Base-by-base conservation (phyloP, 2,888 invertebrate genomes). In the Lagria hirta region DNA sequence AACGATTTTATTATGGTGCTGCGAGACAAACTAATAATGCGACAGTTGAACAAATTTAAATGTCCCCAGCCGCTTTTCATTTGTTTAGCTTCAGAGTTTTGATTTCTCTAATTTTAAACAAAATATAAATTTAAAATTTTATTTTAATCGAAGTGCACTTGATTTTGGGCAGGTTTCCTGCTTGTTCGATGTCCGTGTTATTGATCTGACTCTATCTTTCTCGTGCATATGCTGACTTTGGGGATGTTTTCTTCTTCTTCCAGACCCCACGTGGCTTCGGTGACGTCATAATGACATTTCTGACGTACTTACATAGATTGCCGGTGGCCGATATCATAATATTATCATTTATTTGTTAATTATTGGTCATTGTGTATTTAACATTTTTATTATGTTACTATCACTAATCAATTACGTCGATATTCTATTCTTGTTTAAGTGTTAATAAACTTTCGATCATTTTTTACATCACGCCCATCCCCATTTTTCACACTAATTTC, bases 151-250 rank as follows among this genome's bases (percentile, higher is more conserved):
- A 20, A 42, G 49, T 50, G 12, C 15, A 38, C 23, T 26, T 22
- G 35, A 43, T 34, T 43, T 18, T 49, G 52, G 52, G 52, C 49
- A 51, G 51, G 52, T 52, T 52, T 32, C 44, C 27, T 35, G 14
- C 38, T 26, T 40, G 34, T 32, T 40, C 37, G 30, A 33, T 34
- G 36, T 47, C 45, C 48, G 49, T 57, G 60, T 57, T 64, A 64
- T 64, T 63, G 64, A 64, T 64, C 62, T 60, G 51, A 45, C 24
- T 46, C 46, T 42, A 33, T 62, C 62, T 51, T 54, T 49, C 30
- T 64, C 46, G 29, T 35, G 43, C 52, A 48, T 46, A 44, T 50
- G 42, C 38, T 34, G 42, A 29, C 16, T 36, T 41, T 29, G 20
- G 36, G 37, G 40, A 26, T 46, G 40, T 33, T 43, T 30, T 49